Conservation (phyloP, 2,113 vertebrate genomes). For the Urocynchramus pylzowi region DNA sequence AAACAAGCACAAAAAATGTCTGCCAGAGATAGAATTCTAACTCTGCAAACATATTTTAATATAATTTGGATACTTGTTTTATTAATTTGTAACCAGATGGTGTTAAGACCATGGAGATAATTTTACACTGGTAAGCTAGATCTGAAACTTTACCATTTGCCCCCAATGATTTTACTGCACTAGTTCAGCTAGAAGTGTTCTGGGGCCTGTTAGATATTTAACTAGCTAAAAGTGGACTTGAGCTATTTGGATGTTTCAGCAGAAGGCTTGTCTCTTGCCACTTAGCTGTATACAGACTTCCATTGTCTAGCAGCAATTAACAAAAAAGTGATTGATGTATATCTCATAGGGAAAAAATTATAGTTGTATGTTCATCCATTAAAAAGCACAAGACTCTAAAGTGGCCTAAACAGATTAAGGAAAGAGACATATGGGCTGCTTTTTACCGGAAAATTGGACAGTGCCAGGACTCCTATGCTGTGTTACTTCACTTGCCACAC, state of each 20-base stretch:
- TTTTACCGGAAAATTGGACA: neutral
- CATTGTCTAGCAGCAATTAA: slow-evolving; percentile 57
- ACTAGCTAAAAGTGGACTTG: slow-evolving; percentile 36
- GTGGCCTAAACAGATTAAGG: slow-evolving; percentile 50
- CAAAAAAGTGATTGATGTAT: slow-evolving; percentile 52
- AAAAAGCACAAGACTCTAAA: slow-evolving; percentile 10
- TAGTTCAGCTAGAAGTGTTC: slow-evolving; percentile 38
- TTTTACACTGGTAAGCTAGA: neutral
- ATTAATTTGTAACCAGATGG: slow-evolving; percentile 20
- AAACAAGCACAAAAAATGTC: neutral
- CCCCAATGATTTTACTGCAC: neutral
- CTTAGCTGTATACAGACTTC: slow-evolving; percentile 3
- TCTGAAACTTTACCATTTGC: slow-evolving; percentile 43
- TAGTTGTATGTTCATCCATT: neutral
- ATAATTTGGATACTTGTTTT: neutral
- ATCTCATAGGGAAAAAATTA: slow-evolving; percentile 30
- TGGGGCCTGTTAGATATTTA: slow-evolving; percentile 41
- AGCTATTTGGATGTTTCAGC: slow-evolving; percentile 41
- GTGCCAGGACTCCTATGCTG: neutral
- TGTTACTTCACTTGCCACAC: neutral
- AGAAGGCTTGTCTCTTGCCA: slow-evolving; percentile 55
- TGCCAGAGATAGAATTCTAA: neutral
- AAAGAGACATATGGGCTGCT: neutral
- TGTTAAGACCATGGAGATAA: neutral
- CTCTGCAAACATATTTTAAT: neutral